Conservation (phyloP, 2,797 vertebrate genomes). For the Periparus ater region DNA sequence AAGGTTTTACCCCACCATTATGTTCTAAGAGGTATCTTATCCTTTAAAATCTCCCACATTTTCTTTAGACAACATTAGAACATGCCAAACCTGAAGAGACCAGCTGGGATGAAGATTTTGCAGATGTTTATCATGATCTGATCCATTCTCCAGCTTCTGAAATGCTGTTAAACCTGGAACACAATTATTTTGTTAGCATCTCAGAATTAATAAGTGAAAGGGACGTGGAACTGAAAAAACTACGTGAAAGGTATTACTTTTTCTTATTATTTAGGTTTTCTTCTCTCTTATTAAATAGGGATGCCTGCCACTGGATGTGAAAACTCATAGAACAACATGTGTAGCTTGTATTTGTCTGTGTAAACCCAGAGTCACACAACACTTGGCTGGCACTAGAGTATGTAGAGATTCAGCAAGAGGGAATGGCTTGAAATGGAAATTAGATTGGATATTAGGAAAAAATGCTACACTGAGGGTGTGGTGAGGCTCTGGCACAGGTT, state of each 20-base stretch:
- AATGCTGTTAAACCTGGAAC: slow-evolving; percentile 93
- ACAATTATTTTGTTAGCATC: slow-evolving; percentile 98
- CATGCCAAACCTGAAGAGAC: slow-evolving; percentile 91
- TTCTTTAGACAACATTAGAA: slow-evolving; percentile 85
- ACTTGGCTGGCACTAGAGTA: background rate
- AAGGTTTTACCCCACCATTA: background rate
- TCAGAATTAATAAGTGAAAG: slow-evolving; percentile 96
- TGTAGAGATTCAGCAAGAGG: background rate
- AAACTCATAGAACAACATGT: accelerated
- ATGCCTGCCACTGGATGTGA: background rate
- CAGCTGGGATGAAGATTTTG: slow-evolving; percentile 97
- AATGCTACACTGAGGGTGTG: background rate
- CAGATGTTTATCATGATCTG: slow-evolving; percentile 93
- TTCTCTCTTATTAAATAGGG: background rate
- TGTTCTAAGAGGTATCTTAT: background rate
- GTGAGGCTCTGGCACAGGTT: background rate
- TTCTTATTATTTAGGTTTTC: background rate
- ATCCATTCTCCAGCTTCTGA: slow-evolving; percentile 98
- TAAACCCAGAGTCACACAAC: background rate
- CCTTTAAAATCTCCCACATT: background rate
- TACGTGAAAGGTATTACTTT: slow-evolving; percentile 87
- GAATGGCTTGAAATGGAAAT: background rate
- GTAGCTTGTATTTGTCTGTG: background rate
- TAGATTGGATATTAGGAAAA: background rate
- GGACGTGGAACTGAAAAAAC: slow-evolving; percentile 93